Evolutionary conservation across 1,140 invertebrate species (phyloP), one percentile per base, ranked within the genome.

Genomic region (Dendrolimus kikuchii): DNA sequence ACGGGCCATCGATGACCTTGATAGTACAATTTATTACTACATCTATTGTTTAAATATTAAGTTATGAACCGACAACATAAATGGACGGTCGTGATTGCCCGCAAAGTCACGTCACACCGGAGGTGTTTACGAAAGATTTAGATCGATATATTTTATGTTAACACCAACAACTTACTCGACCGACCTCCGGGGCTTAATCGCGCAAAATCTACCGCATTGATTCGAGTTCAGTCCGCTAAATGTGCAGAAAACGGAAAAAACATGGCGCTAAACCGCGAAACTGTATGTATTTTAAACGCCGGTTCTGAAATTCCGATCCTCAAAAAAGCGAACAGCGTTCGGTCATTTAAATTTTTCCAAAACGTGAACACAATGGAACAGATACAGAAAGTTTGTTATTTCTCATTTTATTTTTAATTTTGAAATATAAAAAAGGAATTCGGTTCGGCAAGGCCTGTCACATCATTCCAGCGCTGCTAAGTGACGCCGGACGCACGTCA

Each of bases 331-430:
- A 60, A 69, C 73, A 72, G 63, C 67, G 63, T 69, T 74, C 71
- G 74, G 70, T 76, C 77, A 81, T 86, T 86, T 83, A 76, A 81
- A 86, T 83, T 81, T 83, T 81, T 81, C 80, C 78, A 78, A 83
- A 86, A 86, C 75, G 75, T 81, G 80, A 82, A 86, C 82, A 86
- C 82, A 86, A 86, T 86, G 82, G 82, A 81, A 72, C 78, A 81
- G 80, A 80, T 73, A 71, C 78, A 65, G 68, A 74, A 60, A 70
- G 66, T 68, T 69, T 59, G 42, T 63, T 63, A 45, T 54, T 64
- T 75, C 71, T 71, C 75, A 65, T 76, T 77, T 64, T 74, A 66
- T 83, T 81, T 85, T 77, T 71, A 77, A 79, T 79, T 81, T 74
- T 76, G 59, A 68, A 72, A 76, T 81, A 68, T 75, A 72, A 78